Base-by-base conservation (phyloP, 2,113 vertebrate genomes). In the Dipodomys merriami region DNA sequence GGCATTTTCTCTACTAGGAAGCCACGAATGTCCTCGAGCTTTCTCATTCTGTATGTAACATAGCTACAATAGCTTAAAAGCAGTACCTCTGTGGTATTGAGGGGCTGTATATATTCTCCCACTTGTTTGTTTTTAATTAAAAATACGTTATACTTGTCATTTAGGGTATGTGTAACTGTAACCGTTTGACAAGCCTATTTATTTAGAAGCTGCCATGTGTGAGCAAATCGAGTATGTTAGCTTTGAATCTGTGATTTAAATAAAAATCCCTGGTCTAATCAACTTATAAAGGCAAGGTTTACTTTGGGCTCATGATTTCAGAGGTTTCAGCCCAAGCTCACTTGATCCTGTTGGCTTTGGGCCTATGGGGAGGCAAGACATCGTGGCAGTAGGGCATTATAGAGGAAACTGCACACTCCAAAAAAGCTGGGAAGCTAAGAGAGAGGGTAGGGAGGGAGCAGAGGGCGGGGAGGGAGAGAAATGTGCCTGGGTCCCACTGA, bases 81-180 rank as follows among this genome's bases (percentile, higher is more conserved):
- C 5, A 74, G n/a, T 8, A 72, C 25, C 5, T 88, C 73, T 82
- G 15, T 67, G 33, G 11, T 25, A n/a, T 5, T 78, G 69, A 46
- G 19, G 69, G 49, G 60, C 80, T 69, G 49, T 46, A 13, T 82
- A 6, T 76, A n/a, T 85, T 1, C 6, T 69, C 25, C 68, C 84
- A 35, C 11, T 78, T 83, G 33, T 73, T 44, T 88, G 23, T 87
- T 90, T 69, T 69, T 76, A 79, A 90, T 65, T 90, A 1, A 91
- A n/a, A 44, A 67, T 16, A 39, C 1, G 0, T 39, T 7, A 46
- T 27, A 67, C 7, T 60, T 69, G 23, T 22, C 29, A 62, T 29
- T 67, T 72, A 29, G 82, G 78, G 20, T 65, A 2, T 71, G 33
- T 91, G 30, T 87, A 19, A 65, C 82, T 19, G 20, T 82, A 77